Evolutionary conservation across 2,797 vertebrate genomes (phyloP).

Genomic region (Anabacerthia variegaticeps): DNA sequence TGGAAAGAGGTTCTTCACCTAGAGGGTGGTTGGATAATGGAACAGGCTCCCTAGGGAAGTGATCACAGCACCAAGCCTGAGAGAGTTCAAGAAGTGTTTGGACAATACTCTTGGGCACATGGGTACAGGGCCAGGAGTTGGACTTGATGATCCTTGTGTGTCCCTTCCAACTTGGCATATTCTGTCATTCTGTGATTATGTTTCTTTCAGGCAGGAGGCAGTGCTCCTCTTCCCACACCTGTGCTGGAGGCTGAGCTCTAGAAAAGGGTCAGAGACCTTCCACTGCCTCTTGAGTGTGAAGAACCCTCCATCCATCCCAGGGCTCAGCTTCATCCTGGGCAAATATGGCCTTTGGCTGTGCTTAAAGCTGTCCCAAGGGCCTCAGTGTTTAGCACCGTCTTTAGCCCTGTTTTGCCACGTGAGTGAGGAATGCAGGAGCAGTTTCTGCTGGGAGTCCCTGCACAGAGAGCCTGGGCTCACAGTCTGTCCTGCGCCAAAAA

Average conservation of each 20-base stretch:
- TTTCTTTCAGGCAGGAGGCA: not conserved
- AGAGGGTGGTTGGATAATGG: not conserved
- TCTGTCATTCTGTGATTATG: not conserved
- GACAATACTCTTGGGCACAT: not conserved
- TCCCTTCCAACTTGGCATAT: not conserved
- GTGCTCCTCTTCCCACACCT: not conserved
- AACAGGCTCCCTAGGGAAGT: not conserved
- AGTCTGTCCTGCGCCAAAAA: constrained; percentile 46
- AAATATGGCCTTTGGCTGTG: not conserved
- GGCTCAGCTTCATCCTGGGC: not conserved
- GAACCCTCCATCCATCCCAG: not conserved
- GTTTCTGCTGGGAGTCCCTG: not conserved
- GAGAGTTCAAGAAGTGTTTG: not conserved
- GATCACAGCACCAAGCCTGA: not conserved
- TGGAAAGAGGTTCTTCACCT: not conserved
- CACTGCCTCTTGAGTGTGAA: rapidly evolving
- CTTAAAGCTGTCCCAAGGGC: not conserved
- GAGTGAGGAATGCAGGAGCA: not conserved
- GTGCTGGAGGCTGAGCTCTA: not conserved
- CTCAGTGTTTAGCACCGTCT: not conserved
- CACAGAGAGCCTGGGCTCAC: not conserved
- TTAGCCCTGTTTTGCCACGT: not conserved
- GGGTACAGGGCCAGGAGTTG: not conserved
- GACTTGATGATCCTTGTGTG: not conserved
- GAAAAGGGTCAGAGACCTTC: not conserved